Conservation (phyloP, 2,888 invertebrate species). For the Nipponacmea schrenckii region DNA sequence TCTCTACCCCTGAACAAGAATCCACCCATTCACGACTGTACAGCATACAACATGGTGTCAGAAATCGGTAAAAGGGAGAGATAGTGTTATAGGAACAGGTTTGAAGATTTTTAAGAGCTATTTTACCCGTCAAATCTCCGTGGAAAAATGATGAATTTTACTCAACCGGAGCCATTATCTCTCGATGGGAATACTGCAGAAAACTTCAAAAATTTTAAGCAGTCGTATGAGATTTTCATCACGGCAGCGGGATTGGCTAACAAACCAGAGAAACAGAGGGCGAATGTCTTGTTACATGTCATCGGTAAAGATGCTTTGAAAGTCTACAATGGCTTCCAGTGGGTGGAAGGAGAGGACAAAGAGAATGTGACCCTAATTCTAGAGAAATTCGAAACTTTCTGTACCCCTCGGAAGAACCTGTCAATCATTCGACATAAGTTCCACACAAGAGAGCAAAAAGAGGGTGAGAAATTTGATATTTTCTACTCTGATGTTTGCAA, state of each 20-base stretch:
- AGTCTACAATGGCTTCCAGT: neutral
- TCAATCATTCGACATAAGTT: neutral
- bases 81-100: too few relatives aligned
- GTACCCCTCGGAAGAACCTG: neutral
- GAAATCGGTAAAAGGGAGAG: too few relatives aligned
- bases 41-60: too few relatives aligned
- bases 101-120: too few relatives aligned
- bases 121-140: too few relatives aligned
- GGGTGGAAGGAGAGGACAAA: neutral
- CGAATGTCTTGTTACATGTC: neutral
- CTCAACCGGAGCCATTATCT: neutral
- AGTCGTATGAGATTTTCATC: neutral
- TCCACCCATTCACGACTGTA: too few relatives aligned
- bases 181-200: neutral
- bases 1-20: too few relatives aligned
- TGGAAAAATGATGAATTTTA: too few relatives aligned
- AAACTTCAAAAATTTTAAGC: neutral
- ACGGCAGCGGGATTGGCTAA: neutral
- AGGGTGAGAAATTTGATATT: neutral
- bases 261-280: neutral
- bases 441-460: neutral
- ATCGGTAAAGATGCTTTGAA: neutral
- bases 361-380: neutral
- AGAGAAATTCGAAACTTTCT: neutral
- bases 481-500: neutral